Evolutionary conservation across 92 coral and sea anemone species (phyloP).

Genomic region (Heliopora coerulea): DNA sequence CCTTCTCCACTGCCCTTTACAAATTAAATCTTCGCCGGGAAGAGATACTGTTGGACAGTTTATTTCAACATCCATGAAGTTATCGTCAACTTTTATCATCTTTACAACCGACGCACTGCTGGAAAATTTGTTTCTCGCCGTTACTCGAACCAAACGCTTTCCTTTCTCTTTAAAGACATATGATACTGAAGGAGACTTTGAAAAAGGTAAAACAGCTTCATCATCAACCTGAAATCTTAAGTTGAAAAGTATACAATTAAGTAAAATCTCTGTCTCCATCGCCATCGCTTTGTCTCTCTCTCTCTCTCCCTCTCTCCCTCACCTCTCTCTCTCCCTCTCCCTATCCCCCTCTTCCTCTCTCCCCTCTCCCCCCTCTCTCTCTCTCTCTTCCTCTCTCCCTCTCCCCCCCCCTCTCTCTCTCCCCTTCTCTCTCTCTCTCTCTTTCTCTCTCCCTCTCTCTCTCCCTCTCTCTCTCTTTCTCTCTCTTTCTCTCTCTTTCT

Average conservation of each 20-base stretch:
- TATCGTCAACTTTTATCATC: constrained; percentile 59
- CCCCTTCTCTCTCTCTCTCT: too few species aligned
- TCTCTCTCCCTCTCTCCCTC: too few species aligned
- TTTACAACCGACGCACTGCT: neutral
- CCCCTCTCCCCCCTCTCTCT: too few species aligned
- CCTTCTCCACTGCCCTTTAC: constrained; percentile 71
- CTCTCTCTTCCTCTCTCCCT: too few species aligned
- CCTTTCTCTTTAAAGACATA: constrained; percentile 19
- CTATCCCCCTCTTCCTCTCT: too few species aligned
- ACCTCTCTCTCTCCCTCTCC: too few species aligned
- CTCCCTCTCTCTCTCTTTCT: too few species aligned
- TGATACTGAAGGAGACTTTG: constrained; percentile 61
- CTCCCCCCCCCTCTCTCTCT: too few species aligned
- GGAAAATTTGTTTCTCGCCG: neutral
- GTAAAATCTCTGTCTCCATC: too few species aligned
- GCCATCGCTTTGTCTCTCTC: too few species aligned
- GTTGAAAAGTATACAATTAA: constrained; percentile 5
- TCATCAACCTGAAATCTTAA: constrained; percentile 18
- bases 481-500: too few species aligned
- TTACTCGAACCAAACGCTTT: neutral
- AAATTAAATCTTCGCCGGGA: constrained; percentile 67
- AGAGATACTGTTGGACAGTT: constrained; percentile 70
- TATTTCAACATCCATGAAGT: constrained; percentile 45
- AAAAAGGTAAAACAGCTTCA: constrained; percentile 23
- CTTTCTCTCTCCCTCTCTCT: too few species aligned